These are phyloP conservation scores for Globicephala melas DNA, from an alignment of 2,113 vertebrate species.

Conservation along the genomic window DNA sequence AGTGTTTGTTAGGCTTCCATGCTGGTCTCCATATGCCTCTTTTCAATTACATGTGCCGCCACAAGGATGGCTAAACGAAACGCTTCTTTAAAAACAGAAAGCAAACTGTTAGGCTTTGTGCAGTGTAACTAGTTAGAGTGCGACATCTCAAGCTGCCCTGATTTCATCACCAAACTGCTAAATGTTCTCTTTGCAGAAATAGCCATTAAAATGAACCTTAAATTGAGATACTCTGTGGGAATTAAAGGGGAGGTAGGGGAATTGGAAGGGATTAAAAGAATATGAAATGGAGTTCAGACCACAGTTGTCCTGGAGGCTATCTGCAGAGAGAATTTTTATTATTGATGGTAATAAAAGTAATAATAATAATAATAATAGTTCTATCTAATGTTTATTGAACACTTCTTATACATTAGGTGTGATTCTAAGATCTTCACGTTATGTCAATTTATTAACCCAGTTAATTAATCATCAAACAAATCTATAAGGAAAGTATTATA, in stretches of 20 bases:
- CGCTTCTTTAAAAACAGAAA: constrained; percentile 78
- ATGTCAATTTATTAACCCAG: not conserved
- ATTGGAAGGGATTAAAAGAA: not conserved
- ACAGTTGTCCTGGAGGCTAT: not conserved
- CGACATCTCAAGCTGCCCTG: constrained; percentile 61
- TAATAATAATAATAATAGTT: not conserved
- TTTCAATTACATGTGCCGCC: constrained; percentile 85
- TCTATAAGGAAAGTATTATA: not conserved
- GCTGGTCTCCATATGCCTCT: constrained; percentile 88
- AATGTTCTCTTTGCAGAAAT: constrained; percentile 61
- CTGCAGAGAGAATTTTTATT: not conserved
- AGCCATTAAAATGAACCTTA: constrained; percentile 36
- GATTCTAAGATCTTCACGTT: not conserved
- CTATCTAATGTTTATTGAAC: not conserved
- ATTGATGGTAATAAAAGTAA: not conserved
- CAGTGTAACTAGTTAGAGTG: constrained; percentile 65
- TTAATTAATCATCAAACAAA: not conserved
- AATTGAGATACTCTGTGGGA: not conserved
- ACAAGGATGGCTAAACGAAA: constrained; percentile 79
- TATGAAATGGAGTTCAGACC: not conserved
- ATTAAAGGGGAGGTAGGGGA: not conserved
- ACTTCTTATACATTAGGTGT: not conserved
- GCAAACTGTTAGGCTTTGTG: constrained; percentile 60
- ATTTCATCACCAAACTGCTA: constrained; percentile 58
- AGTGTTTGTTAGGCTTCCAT: constrained; percentile 86